phyloP scores from a whole-genome alignment of 2,113 vertebrate genomes.

The Maccullochella peelii region DNA sequence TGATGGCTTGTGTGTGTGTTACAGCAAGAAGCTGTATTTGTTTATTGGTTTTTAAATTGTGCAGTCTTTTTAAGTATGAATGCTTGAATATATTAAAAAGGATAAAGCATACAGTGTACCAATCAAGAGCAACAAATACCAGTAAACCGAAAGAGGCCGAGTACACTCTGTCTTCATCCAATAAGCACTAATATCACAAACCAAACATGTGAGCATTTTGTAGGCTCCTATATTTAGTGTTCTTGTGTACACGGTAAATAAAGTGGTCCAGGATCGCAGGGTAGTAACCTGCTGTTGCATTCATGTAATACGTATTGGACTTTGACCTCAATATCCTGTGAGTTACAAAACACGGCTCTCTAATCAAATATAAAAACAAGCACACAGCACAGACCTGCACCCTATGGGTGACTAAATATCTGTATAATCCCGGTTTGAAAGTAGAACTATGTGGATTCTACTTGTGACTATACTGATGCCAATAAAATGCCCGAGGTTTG shows the following conservation, averaged over 20 bases:
- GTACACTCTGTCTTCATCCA: no score
- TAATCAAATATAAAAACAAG: slow-evolving; percentile 58
- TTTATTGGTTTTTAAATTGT: slow-evolving; percentile 34
- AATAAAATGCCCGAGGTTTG: neutral
- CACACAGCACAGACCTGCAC: slow-evolving; percentile 28
- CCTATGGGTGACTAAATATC: slow-evolving; percentile 34
- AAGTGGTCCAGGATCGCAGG: slow-evolving; percentile 26
- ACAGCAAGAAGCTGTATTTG: slow-evolving; percentile 26
- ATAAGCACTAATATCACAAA: slow-evolving; percentile 8
- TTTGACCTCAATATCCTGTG: slow-evolving; percentile 67
- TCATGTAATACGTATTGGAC: slow-evolving; percentile 62
- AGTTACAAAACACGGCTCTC: slow-evolving; percentile 55
- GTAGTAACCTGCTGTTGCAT: slow-evolving; percentile 43
- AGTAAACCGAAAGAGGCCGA: no score
- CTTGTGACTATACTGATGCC: no score
- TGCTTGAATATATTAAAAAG: slow-evolving; percentile 26
- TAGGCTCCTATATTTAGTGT: neutral
- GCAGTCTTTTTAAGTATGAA: slow-evolving; percentile 12
- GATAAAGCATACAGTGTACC: slow-evolving; percentile 15
- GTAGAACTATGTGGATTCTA: neutral
- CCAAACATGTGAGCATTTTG: slow-evolving; percentile 31
- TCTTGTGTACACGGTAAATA: slow-evolving; percentile 37
- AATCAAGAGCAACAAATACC: neutral
- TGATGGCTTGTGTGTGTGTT: slow-evolving; percentile 22
- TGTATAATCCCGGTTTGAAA: slow-evolving; percentile 30